phyloP scores from a whole-genome alignment of 2,797 vertebrate genomes.

The Coendou prehensilis region DNA sequence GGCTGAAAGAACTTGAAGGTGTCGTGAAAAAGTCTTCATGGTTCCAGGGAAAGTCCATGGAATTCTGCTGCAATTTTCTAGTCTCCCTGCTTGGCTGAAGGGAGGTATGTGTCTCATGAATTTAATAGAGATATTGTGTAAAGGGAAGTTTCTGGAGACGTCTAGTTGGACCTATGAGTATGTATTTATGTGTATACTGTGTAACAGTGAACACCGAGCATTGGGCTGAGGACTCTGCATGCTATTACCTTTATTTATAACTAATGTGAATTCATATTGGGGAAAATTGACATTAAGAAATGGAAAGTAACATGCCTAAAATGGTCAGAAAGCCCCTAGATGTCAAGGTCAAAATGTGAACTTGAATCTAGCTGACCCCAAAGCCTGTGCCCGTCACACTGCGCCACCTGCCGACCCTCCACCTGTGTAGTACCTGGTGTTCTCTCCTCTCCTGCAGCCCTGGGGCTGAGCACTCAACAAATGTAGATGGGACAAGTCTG shows the following conservation, averaged over 20 bases:
- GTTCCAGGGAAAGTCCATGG: not conserved
- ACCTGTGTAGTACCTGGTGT: not conserved
- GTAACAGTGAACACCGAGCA: not conserved
- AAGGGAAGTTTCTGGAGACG: not conserved
- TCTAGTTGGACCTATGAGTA: not conserved
- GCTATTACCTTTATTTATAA: not conserved
- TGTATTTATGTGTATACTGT: accelerated
- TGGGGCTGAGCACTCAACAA: not conserved
- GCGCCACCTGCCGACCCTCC: not conserved
- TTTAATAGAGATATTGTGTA: not conserved
- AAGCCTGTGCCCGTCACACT: not conserved
- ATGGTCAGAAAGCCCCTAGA: not conserved
- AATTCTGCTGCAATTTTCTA: constrained; percentile 14
- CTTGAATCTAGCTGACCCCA: not conserved
- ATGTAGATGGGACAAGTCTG: not conserved
- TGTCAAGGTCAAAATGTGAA: constrained; percentile 51
- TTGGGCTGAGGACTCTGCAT: not conserved
- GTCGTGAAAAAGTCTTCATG: not conserved
- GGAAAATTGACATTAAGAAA: not conserved
- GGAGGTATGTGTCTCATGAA: not conserved
- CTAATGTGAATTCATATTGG: not conserved
- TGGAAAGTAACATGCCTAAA: not conserved
- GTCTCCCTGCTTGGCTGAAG: not conserved
- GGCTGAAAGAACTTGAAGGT: not conserved
- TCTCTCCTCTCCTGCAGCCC: not conserved